Conservation (phyloP, 2,888 invertebrate species). For the Sarcophaga subvicina region DNA sequence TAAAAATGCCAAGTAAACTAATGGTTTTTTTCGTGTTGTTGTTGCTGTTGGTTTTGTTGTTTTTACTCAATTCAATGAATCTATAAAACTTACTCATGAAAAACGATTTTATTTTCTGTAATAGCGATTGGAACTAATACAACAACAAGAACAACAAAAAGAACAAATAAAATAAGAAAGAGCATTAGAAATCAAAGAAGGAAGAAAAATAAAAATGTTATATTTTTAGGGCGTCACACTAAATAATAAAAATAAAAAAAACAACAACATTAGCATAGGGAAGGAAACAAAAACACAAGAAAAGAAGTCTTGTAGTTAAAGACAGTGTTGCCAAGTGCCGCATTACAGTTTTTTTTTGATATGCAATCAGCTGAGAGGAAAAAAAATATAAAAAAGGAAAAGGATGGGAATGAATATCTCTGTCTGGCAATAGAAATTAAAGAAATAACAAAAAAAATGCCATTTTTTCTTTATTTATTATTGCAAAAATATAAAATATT, state of each 20-base stretch:
- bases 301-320: conserved; percentile 21
- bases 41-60: background rate
- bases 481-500: no score
- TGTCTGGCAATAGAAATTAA: background rate
- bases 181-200: background rate
- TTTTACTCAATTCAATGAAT: conserved; percentile 62
- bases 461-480: no score
- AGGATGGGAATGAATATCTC: background rate
- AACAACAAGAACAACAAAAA: background rate
- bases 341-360: background rate
- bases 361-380: background rate
- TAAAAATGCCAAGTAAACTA: conserved; percentile 66
- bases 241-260: conserved; percentile 35
- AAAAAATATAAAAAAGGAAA: background rate
- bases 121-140: conserved; percentile 32
- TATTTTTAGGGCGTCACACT: conserved; percentile 69
- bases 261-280: background rate
- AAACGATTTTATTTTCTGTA: conserved; percentile 45
- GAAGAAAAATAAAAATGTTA: background rate
- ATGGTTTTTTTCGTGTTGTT: conserved; percentile 25
- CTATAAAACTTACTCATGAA: conserved; percentile 53
- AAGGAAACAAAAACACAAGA: background rate
- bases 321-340: conserved; percentile 49
- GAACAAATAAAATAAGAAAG: background rate
- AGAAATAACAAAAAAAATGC: no score